These are phyloP conservation scores for Holcopasites calliopsidis DNA, from an alignment of 1,140 invertebrate genomes.

Conservation along the genomic window DNA sequence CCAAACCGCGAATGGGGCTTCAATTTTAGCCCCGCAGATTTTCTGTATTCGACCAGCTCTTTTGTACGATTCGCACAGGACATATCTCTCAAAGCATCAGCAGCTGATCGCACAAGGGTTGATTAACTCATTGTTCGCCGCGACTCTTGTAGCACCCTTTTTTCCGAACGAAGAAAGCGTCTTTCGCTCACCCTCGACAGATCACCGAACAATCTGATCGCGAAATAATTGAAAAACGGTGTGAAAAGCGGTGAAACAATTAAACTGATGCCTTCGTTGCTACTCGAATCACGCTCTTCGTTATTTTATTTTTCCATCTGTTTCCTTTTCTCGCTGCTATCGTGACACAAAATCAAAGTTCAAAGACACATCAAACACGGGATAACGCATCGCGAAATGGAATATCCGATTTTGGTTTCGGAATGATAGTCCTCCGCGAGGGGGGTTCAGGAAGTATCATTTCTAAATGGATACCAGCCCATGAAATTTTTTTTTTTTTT, in stretches of 20 bases:
- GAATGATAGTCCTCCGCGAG: background rate
- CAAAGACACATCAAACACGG: background rate
- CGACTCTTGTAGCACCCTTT: too few relatives aligned
- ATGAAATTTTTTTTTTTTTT: background rate
- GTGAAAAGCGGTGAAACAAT: background rate
- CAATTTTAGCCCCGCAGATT: background rate
- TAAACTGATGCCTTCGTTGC: background rate
- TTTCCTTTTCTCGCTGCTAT: background rate
- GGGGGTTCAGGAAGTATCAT: background rate
- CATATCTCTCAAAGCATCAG: background rate
- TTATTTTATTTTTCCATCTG: background rate
- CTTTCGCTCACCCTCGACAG: background rate
- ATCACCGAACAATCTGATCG: background rate
- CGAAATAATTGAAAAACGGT: too few relatives aligned
- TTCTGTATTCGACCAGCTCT: background rate
- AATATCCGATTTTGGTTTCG: background rate
- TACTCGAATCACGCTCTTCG: background rate
- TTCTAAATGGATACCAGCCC: background rate
- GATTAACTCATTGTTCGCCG: constrained; percentile 13
- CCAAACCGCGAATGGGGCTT: background rate
- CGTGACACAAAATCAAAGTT: background rate
- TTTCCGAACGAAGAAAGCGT: background rate
- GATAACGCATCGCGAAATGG: too few relatives aligned
- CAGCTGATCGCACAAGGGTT: background rate
- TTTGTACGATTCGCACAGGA: background rate